Conservation (phyloP, 1,140 invertebrate species). For the Polypedilum pembai region DNA sequence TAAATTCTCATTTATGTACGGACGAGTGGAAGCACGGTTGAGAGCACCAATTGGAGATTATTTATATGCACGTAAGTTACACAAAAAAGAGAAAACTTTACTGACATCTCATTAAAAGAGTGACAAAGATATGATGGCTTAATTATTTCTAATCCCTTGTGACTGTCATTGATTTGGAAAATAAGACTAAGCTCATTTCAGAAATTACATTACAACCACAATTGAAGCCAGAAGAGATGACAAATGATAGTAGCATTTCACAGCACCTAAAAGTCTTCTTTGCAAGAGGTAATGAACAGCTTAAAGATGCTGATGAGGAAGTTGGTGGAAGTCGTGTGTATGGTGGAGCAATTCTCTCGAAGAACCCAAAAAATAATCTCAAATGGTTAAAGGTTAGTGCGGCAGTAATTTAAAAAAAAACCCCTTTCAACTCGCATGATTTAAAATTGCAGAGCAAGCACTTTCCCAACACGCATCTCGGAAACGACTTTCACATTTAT, state of each 20-base stretch:
- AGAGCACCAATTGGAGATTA: constrained; percentile 70
- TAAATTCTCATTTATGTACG: constrained; percentile 61
- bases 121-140: no score
- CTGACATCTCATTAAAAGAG: no score
- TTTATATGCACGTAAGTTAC: constrained; percentile 61
- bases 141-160: no score
- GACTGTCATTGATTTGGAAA: no score
- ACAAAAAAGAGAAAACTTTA: no score
- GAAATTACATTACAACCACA: constrained; percentile 10
- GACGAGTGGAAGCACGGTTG: constrained; percentile 64
- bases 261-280: constrained; percentile 10
- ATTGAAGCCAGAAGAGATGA: constrained; percentile 29
- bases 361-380: constrained; percentile 6
- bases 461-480: constrained; percentile 40
- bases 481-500: constrained; percentile 54
- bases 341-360: constrained; percentile 1
- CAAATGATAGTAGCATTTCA: neutral
- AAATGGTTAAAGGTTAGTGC: constrained; percentile 12
- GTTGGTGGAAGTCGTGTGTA: neutral
- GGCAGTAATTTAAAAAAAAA: neutral
- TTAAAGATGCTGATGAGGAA: neutral
- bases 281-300: neutral
- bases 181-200: neutral
- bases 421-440: constrained; percentile 29
- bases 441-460: constrained; percentile 33